These are phyloP conservation scores for Lateolabrax maculatus DNA, from an alignment of 2,797 vertebrate species.

Conservation along the genomic window DNA sequence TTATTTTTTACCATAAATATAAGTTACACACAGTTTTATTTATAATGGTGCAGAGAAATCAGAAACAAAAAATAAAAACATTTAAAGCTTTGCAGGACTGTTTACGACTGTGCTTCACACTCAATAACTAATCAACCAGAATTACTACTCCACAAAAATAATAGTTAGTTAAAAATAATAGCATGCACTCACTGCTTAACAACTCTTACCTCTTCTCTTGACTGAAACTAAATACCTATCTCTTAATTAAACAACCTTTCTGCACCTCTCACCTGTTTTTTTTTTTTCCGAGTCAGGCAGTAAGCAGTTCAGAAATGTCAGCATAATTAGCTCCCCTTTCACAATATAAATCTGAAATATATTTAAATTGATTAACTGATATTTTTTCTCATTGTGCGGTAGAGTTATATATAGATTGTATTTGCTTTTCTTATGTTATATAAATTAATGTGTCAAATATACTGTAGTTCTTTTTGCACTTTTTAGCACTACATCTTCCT, in stretches of 20 bases:
- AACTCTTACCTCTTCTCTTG: conserved; percentile 45
- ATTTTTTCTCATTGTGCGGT: background rate
- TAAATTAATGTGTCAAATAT: background rate
- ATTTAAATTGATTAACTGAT: conserved; percentile 9
- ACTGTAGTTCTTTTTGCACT: background rate
- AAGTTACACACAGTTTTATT: background rate
- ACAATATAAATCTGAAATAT: background rate
- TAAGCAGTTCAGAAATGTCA: conserved; percentile 23
- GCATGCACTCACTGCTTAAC: conserved; percentile 13
- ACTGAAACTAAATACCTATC: conserved; percentile 38
- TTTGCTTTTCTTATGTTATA: background rate
- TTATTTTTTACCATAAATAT: background rate
- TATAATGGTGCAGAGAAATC: conserved; percentile 44
- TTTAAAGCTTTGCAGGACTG: conserved; percentile 48
- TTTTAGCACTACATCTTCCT: background rate
- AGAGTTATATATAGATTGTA: background rate
- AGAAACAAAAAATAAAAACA: conserved; percentile 43
- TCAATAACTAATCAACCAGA: conserved; percentile 81
- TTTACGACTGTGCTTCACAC: conserved; percentile 79
- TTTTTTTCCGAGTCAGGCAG: conserved; percentile 1
- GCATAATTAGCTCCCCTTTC: background rate
- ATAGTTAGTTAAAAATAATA: conserved; percentile 18
- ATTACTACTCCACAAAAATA: conserved; percentile 78
- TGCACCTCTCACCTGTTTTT: conserved; percentile 29
- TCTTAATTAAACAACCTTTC: conserved; percentile 57